phyloP scores from a whole-genome alignment of 2,888 invertebrate species.

The Tipula lateralis region DNA sequence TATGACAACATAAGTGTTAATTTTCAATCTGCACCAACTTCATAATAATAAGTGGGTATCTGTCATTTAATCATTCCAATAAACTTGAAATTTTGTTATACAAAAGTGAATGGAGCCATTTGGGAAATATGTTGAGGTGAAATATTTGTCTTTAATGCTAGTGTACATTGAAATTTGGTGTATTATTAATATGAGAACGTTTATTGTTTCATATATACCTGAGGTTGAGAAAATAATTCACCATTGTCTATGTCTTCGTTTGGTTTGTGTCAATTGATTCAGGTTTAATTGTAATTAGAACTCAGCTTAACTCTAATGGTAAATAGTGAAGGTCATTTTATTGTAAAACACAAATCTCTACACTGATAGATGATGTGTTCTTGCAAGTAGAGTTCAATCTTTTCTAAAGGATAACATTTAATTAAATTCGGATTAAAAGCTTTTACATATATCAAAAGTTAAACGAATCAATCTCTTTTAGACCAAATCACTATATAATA shows the following conservation, averaged over 20 bases:
- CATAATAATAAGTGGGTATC: not conserved
- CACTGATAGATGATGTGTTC: no score
- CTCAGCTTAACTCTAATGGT: not conserved
- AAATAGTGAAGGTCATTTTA: not conserved
- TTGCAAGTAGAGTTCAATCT: no score
- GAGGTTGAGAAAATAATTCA: not conserved
- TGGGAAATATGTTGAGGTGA: constrained; percentile 21
- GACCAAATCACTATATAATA: no score
- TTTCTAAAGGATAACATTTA: no score
- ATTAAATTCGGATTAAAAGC: no score
- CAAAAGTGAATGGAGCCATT: constrained; percentile 6
- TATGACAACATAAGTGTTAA: not conserved
- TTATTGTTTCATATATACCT: not conserved
- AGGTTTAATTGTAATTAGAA: not conserved
- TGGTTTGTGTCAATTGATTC: constrained; percentile 8
- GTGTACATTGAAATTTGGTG: not conserved
- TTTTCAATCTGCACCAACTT: not conserved
- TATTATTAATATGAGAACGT: not conserved
- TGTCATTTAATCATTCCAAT: not conserved
- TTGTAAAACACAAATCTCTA: not conserved
- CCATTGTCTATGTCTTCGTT: not conserved
- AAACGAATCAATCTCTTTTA: no score
- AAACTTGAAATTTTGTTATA: not conserved
- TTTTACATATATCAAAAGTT: no score
- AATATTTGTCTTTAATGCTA: not conserved